Evolutionary conservation across 2,888 invertebrate species (phyloP).

Genomic region (Drosophila pegasa): DNA sequence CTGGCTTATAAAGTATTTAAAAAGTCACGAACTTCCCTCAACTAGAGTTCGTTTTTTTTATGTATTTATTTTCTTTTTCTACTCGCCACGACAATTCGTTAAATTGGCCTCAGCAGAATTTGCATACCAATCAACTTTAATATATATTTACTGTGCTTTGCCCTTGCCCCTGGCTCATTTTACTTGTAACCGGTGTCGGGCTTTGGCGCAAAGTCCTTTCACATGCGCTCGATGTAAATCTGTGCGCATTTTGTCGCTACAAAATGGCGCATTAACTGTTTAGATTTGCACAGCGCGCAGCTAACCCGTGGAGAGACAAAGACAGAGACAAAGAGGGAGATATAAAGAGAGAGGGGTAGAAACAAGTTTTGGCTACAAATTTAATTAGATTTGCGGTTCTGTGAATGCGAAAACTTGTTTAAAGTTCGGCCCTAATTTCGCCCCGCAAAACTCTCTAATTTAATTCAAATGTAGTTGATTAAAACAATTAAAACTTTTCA

Average conservation of each 20-base stretch:
- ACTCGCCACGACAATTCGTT: constrained; percentile 17
- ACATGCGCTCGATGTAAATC: constrained; percentile 40
- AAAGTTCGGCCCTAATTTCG: constrained; percentile 11
- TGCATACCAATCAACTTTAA: constrained; percentile 73
- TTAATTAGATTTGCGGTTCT: constrained; percentile 54
- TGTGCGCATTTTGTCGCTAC: constrained; percentile 38
- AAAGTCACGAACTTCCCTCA: neutral
- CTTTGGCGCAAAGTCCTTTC: constrained; percentile 24
- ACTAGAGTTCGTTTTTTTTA: neutral
- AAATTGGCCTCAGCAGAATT: constrained; percentile 62
- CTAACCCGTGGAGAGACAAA: constrained; percentile 5
- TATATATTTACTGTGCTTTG: constrained; percentile 68
- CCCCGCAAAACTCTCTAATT: constrained; percentile 4
- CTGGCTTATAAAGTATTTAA: constrained; percentile 5
- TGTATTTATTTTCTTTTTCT: neutral
- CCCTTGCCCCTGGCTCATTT: constrained; percentile 39
- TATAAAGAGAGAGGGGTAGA: neutral
- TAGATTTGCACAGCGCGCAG: constrained; percentile 19
- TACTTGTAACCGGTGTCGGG: constrained; percentile 40
- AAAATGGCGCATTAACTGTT: constrained; percentile 52
- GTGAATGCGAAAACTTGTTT: constrained; percentile 20
- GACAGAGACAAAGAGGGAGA: too few relatives aligned
- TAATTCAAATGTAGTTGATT: constrained; percentile 8
- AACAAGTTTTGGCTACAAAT: constrained; percentile 36
- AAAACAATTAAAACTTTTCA: constrained; percentile 1